A percentile compares a stretch with the other conserved stretches of the same genome.
These are phyloP conservation scores for Brachyalestes nurse DNA, from an alignment of 2,797 vertebrate genomes.

Conservation along the genomic window DNA sequence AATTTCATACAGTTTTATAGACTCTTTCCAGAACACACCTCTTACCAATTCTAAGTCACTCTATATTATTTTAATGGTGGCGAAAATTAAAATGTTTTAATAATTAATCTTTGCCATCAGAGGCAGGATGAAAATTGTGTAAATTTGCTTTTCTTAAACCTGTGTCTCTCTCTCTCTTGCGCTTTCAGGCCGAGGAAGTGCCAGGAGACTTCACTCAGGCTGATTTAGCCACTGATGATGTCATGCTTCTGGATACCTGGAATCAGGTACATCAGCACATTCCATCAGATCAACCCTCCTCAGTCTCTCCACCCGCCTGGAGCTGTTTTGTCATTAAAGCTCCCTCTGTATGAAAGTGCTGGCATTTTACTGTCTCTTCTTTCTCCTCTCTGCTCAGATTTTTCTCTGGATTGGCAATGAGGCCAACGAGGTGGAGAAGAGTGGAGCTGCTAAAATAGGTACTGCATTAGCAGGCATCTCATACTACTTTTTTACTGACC, in stretches of 20 bases:
- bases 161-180: slow-evolving; percentile 29
- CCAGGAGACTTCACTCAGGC: slow-evolving; percentile 74
- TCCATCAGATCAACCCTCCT: neutral
- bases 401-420: slow-evolving; percentile 79
- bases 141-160: neutral
- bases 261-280: slow-evolving; percentile 66
- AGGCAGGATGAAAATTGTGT: no score
- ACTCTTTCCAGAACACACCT: no score
- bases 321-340: neutral
- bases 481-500: neutral
- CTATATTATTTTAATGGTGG: no score
- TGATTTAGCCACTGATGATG: slow-evolving; percentile 78
- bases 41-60: no score
- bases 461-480: slow-evolving; percentile 2
- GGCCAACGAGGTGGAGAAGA: slow-evolving; percentile 74
- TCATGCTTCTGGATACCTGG: slow-evolving; percentile 80
- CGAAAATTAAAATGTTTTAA: no score
- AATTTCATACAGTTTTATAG: no score
- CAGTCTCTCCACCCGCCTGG: no score
- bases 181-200: slow-evolving; percentile 76
- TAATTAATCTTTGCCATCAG: no score
- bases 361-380: neutral
- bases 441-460: slow-evolving; percentile 72
- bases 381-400: slow-evolving; percentile 62
- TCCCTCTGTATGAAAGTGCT: slow-evolving; percentile 9